Base-by-base conservation (phyloP, 2,113 vertebrate species). In the Apteryx mantelli region DNA sequence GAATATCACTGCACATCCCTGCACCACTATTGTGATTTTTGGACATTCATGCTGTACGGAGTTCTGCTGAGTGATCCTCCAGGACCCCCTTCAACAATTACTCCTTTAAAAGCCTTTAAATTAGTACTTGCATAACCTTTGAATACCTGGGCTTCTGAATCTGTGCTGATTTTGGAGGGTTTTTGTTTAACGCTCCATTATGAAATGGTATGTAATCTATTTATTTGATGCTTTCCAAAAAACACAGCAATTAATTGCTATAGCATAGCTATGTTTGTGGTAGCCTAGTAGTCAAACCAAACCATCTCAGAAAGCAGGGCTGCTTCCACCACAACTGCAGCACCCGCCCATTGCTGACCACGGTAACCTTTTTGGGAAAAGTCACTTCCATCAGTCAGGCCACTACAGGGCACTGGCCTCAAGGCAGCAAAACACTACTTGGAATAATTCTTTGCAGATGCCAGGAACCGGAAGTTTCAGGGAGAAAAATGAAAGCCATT, bases 401-500 rank as follows among this genome's bases (percentile, higher is more conserved):
- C 95, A 97, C 84, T 96, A 11, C 20, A 98, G 97, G 97, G 95
- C 97, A 98, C 94, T 98, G 98, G 98, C 98, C 98, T 97, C 97
- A 79, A 98, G 98, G 98, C 98, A 98, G 96, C 97, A 97, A 98
- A 98, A 98, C 95, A 97, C 98, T 93, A 94, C 95, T 98, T 96
- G 82, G 93, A 96, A 97, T 99, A 99, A 99, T 99, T 98, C 98
- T 98, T 98, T 98, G 97, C 98, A 99, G 98, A 98, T 98, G 98
- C 97, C 98, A 98, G 97, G 98, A 98, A 98, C 98, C 98, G 98
- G 98, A 99, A 98, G 98, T 98, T 98, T 98, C 98, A 83, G 96
- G 97, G 98, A 97, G 97, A 98, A 98, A 98, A 98, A 98, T 98
- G 98, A 98, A 98, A 98, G 98, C 98, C 98, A 98, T 98, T 98